Percentiles rank a stretch among this genome's conserved stretches.
phyloP scores from a whole-genome alignment of 2,113 vertebrate species.

The Orycteropus afer region DNA sequence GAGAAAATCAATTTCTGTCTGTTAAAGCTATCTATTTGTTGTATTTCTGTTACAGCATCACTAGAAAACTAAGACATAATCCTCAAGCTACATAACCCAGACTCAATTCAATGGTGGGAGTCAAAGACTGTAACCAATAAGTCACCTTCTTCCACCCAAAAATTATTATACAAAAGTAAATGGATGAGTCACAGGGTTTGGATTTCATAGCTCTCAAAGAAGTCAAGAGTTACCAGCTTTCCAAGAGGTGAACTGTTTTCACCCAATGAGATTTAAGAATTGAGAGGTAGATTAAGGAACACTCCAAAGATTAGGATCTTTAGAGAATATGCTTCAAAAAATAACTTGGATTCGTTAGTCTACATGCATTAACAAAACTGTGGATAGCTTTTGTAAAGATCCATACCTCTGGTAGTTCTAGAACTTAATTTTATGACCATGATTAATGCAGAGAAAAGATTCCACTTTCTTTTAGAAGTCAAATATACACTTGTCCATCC shows the following conservation, averaged over 20 bases:
- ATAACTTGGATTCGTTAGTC: neutral
- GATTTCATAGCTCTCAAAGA: neutral
- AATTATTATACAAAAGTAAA: neutral
- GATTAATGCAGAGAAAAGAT: neutral
- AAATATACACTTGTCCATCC: neutral
- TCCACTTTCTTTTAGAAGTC: neutral
- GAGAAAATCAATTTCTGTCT: too few species aligned
- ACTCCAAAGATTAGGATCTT: neutral
- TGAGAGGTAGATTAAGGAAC: neutral
- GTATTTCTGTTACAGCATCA: too few species aligned
- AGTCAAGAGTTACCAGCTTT: neutral
- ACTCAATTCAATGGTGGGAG: neutral
- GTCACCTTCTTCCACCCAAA: neutral
- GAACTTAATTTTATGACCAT: neutral
- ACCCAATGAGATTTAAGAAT: neutral
- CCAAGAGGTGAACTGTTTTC: neutral
- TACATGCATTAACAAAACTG: neutral
- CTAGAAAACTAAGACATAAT: too few species aligned
- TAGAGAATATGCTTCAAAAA: constrained; percentile 5
- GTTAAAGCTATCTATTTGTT: too few species aligned
- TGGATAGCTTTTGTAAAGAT: neutral
- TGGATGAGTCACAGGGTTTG: neutral
- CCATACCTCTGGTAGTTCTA: neutral
- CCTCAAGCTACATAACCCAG: neutral
- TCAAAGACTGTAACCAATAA: neutral